These are phyloP conservation scores for Peromyscus nudipes DNA, from an alignment of 2,797 vertebrate species.

Conservation along the genomic window DNA sequence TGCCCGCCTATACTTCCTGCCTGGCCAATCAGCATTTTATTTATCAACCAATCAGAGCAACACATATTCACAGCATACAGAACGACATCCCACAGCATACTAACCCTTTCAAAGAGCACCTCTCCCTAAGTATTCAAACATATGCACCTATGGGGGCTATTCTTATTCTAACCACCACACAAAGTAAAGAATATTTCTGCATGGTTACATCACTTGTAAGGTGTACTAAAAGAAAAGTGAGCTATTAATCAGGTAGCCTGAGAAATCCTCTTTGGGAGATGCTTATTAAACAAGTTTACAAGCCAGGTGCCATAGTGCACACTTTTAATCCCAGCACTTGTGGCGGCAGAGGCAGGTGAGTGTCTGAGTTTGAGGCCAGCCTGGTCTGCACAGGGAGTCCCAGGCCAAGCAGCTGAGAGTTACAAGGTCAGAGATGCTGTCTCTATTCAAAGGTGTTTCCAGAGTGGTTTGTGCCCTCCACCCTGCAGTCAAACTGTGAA, in stretches of 20 bases:
- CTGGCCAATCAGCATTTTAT: no score
- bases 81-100: no score
- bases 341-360: neutral
- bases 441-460: neutral
- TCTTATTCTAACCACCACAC: neutral
- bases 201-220: slow-evolving; percentile 9
- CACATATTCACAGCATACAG: no score
- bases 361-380: neutral
- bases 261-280: neutral
- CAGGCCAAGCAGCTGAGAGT: neutral
- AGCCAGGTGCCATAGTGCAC: no score
- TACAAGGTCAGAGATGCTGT: neutral
- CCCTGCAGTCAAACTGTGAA: neutral
- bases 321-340: neutral
- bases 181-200: neutral
- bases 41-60: no score
- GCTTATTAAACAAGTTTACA: neutral
- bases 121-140: neutral
- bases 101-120: neutral
- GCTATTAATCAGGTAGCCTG: neutral
- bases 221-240: slow-evolving; percentile 28
- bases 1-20: no score
- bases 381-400: neutral
- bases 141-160: neutral
- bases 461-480: neutral